Base-by-base conservation (phyloP, 2,888 invertebrate genomes). In the Augochlorella aurata region DNA sequence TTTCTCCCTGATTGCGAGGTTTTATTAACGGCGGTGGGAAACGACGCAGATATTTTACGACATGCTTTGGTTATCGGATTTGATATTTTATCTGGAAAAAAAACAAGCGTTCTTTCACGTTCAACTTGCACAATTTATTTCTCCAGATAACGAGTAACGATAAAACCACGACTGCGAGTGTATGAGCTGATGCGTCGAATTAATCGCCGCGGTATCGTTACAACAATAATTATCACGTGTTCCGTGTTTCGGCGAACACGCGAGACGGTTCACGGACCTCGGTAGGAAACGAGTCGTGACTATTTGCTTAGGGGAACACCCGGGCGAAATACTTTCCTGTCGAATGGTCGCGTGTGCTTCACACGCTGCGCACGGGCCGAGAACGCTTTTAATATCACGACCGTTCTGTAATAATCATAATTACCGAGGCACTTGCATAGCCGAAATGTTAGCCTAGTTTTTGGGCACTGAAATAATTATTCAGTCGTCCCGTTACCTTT, bases 291-390 rank as follows among this genome's bases (percentile, higher is more conserved):
- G 12, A 21, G n/a, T 54, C 54, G 54, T 54, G 21, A 54, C 54
- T 38, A 38, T 38, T 38, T 38, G 38, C 38, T 38, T n/a, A 54
- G 24, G n/a, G 8, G 21, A 54, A n/a, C 58, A 29, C 24, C 24
- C 58, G 24, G 58, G 24, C 58, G 24, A 58, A 58, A 58, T 58
- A 10, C 58, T 58, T 58, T 24, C 24, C 58, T 24, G 24, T 58
- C 58, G 58, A 54, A 54, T 21, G 29, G 24, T 58, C 58, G 58
- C 58, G 58, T 58, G 58, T 21, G 14, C 14, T 58, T 58, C 58
- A 21, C 24, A n/a, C 58, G 24, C 29, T 58, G 12, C 3, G 8
- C 12, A 24, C 24, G 21, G 24, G 1, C 14, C 21, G 24, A 58
- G 14, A 58, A 21, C 24, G 58, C 29, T 14, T 58, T 14, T 58